Conservation (phyloP, 2,113 vertebrate species). For the Nannospalax galili region DNA sequence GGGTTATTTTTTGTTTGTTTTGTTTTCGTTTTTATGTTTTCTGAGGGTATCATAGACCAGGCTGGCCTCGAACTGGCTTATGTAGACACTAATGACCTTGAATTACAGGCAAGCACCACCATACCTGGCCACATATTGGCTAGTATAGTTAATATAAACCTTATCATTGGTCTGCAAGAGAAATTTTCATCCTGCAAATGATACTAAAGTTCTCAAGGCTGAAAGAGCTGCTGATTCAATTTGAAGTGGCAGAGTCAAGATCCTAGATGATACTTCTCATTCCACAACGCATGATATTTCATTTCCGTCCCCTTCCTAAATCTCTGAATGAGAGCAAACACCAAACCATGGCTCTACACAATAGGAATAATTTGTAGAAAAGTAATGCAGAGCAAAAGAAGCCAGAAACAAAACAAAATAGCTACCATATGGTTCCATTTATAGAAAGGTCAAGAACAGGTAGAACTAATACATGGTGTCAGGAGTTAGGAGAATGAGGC, state of each 20-base stretch:
- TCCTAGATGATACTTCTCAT: neutral
- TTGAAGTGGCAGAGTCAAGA: neutral
- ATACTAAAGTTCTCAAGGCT: neutral
- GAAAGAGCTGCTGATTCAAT: constrained; percentile 25
- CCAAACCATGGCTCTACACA: neutral
- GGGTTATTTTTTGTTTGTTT: neutral
- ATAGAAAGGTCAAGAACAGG: neutral
- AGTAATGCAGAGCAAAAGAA: constrained; percentile 8
- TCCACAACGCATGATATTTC: neutral
- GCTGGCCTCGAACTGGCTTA: neutral
- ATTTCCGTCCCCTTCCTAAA: constrained; percentile 37
- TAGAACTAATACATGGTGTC: neutral
- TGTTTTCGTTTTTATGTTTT: neutral
- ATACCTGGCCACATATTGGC: neutral
- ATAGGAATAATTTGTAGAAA: neutral
- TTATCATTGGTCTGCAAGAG: neutral
- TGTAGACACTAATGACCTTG: neutral
- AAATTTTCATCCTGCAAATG: neutral
- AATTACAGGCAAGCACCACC: neutral
- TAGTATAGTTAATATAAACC: neutral
- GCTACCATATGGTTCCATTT: neutral
- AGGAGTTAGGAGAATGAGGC: neutral
- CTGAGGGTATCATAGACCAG: neutral
- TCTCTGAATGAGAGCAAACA: constrained; percentile 34
- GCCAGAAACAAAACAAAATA: neutral